These are phyloP conservation scores for Pseudoatta argentina DNA, from an alignment of 1,140 invertebrate species.

Conservation along the genomic window DNA sequence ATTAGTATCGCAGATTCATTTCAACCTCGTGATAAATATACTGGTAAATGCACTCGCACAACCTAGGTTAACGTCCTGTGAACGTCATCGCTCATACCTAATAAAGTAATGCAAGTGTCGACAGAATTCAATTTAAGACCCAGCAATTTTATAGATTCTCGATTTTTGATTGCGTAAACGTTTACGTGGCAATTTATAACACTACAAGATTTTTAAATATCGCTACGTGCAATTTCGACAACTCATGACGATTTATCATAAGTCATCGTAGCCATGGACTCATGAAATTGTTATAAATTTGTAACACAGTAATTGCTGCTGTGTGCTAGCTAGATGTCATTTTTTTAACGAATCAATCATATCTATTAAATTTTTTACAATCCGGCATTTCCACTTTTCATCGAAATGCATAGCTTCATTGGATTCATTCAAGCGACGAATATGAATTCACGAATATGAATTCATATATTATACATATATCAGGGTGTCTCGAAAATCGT, in stretches of 20 bases:
- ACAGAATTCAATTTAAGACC: background rate
- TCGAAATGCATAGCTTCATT: conserved; percentile 43
- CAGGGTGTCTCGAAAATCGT: too few relatives aligned
- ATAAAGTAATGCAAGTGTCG: background rate
- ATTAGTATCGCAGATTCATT: conserved; percentile 48
- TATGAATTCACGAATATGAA: conserved; percentile 36
- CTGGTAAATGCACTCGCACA: background rate
- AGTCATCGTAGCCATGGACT: background rate
- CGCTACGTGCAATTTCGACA: background rate
- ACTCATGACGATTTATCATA: background rate
- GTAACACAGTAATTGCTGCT: conserved; percentile 28
- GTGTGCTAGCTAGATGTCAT: conserved; percentile 19
- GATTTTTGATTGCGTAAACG: background rate
- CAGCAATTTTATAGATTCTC: background rate
- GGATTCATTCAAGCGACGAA: conserved; percentile 38
- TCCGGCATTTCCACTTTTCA: conserved; percentile 47
- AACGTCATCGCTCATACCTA: background rate
- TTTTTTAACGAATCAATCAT: conserved; percentile 52
- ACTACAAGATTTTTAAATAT: background rate
- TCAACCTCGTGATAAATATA: conserved; percentile 26
- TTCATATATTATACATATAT: background rate
- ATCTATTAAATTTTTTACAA: conserved; percentile 28
- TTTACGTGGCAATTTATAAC: background rate
- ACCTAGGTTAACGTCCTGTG: background rate
- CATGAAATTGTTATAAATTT: conserved; percentile 53